These are phyloP conservation scores for Solenodon paradoxus DNA, from an alignment of 2,113 vertebrate species.

Conservation along the genomic window DNA sequence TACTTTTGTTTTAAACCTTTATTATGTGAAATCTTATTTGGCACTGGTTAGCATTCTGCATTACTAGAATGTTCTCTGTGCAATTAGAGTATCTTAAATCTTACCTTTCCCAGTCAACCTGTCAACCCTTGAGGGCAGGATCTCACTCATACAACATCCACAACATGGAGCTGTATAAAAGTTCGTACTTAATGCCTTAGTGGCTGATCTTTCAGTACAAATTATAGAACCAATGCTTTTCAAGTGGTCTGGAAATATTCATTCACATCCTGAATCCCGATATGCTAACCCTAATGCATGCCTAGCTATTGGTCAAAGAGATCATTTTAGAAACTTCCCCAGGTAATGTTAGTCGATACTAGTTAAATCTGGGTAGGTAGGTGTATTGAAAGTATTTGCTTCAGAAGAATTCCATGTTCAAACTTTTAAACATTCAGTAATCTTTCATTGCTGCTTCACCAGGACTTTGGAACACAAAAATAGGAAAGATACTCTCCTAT, in stretches of 20 bases:
- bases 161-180: neutral
- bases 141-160: neutral
- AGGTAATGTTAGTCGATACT: conserved; percentile 9
- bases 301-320: neutral
- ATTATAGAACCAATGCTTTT: neutral
- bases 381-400: conserved; percentile 19
- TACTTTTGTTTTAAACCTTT: neutral
- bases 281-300: neutral
- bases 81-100: neutral
- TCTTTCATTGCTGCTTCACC: neutral
- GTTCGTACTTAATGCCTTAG: neutral
- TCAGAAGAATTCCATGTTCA: conserved; percentile 35
- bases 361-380: conserved; percentile 16
- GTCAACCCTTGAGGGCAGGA: neutral
- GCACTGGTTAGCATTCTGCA: neutral
- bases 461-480: neutral
- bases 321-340: neutral
- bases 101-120: neutral
- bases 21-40: neutral
- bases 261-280: neutral
- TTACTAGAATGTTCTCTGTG: neutral
- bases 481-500: neutral
- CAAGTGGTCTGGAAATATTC: neutral
- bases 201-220: neutral
- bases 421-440: conserved; percentile 16